Percentiles rank a stretch among this genome's conserved stretches.
Conservation (phyloP, 2,113 vertebrate species). For the Chaenogobius annularis region DNA sequence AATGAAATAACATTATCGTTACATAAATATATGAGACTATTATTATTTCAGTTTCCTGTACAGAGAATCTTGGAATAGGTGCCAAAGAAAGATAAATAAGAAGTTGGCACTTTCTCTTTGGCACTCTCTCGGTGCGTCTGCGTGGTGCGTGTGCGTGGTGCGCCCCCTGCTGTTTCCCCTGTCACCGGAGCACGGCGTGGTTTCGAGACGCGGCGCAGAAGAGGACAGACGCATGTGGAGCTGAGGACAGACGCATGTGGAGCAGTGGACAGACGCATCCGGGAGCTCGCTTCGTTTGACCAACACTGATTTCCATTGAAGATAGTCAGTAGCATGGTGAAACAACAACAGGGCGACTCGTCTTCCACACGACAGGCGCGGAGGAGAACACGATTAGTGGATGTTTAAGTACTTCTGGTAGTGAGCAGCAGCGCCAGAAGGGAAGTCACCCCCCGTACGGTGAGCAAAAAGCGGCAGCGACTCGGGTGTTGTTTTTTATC, state of each 20-base stretch:
- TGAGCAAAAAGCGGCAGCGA: slow-evolving; percentile 35
- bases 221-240: slow-evolving; percentile 19
- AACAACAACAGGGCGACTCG: slow-evolving; percentile 2
- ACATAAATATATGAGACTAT: not conserved
- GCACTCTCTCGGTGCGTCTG: too few species aligned
- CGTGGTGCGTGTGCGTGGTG: not conserved
- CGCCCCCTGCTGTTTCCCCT: slow-evolving; percentile 8
- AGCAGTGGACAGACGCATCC: not conserved
- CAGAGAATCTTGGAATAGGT: not conserved
- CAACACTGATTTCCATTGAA: slow-evolving; percentile 21
- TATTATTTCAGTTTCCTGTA: not conserved
- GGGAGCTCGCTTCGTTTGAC: slow-evolving; percentile 21
- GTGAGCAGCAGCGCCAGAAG: slow-evolving; percentile 28
- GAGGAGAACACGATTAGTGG: slow-evolving; percentile 58
- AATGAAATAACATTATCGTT: too few species aligned
- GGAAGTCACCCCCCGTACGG: slow-evolving; percentile 46
- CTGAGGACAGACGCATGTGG: not conserved
- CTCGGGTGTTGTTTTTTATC: not conserved
- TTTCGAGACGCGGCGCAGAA: not conserved
- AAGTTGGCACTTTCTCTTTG: too few species aligned
- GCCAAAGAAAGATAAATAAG: not conserved
- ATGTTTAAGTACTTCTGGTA: slow-evolving; percentile 26
- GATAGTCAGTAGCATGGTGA: slow-evolving; percentile 6
- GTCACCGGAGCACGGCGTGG: slow-evolving; percentile 16
- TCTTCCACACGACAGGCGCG: slow-evolving; percentile 18